Base-by-base conservation (phyloP, 2,797 vertebrate species). In the Sebastes nivosus region DNA sequence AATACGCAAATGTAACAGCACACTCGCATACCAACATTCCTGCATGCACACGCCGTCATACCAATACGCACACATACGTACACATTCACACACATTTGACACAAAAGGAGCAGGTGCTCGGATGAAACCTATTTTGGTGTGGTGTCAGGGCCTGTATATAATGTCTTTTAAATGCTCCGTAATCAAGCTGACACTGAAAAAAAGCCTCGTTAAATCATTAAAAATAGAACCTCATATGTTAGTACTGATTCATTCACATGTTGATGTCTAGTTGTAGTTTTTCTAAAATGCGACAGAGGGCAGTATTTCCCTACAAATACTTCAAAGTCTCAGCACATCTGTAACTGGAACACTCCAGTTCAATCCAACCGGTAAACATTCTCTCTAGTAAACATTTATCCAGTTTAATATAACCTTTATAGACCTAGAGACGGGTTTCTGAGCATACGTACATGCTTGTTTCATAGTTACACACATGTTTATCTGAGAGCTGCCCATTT, bases 201-300 rank as follows among this genome's bases (percentile, higher is more conserved):
- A 63, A 22, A 67, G 22, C 9, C 18, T 66, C 10, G 5, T 42
- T 55, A n/a, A 50, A 58, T 57, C 2, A 59, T 27, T 54, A 42
- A 34, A 42, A 42, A n/a, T 11, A 52, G 50, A 52, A 52, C 1
- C 2, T 18, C 2, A n/a, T 54, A 2, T 20, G 8, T 16, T 22
- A 61, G 14, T 52, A 25, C 4, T 5, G 1, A 6, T 79, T 2
- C 11, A 20, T 27, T n/a, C 11, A 18, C 42, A 2, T 36, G 18
- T 59, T 7, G 4, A 22, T 38, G n/a, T 13, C 18, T 11, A n/a
- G 3, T 12, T 91, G 88, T 50, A 83, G 36, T 85, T 83, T 66
- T 64, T 20, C 67, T 4, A 24, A 38, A 22, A 1, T 58, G 12
- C 68, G 4, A 75, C 78, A 94, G 93, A 60, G 92, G 94, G 94